Evolutionary conservation across 2,113 vertebrate genomes (phyloP).

Genomic region (Ramphastos sulfuratus): DNA sequence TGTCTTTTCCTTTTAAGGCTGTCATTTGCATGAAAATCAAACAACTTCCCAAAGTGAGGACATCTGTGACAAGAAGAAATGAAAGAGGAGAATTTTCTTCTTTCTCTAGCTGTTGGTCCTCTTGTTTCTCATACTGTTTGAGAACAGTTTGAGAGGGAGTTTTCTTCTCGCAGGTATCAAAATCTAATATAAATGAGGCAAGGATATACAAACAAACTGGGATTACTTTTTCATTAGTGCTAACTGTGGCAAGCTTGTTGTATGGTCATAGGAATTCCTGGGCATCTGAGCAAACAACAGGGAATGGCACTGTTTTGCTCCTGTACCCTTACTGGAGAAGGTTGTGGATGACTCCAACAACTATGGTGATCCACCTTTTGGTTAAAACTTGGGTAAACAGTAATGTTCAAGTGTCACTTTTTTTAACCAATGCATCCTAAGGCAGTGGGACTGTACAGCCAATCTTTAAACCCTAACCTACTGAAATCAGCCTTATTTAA

Average conservation of each 20-base stretch:
- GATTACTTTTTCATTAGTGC: background rate
- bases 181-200: background rate
- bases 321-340: background rate
- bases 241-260: background rate
- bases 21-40: background rate
- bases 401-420: background rate
- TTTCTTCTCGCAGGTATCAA: background rate
- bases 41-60: background rate
- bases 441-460: background rate
- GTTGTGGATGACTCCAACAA: background rate
- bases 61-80: background rate
- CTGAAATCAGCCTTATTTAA: background rate
- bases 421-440: background rate
- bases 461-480: background rate
- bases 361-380: background rate
- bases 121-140: background rate
- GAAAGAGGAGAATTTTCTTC: background rate
- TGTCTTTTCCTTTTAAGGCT: background rate
- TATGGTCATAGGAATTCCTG: background rate
- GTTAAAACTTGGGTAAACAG: background rate
- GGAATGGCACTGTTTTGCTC: background rate
- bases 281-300: background rate
- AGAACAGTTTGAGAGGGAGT: background rate
- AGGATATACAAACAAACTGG: background rate
- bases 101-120: background rate